Evolutionary conservation across 2,113 vertebrate genomes (phyloP).

Genomic region (Pongo abelii): DNA sequence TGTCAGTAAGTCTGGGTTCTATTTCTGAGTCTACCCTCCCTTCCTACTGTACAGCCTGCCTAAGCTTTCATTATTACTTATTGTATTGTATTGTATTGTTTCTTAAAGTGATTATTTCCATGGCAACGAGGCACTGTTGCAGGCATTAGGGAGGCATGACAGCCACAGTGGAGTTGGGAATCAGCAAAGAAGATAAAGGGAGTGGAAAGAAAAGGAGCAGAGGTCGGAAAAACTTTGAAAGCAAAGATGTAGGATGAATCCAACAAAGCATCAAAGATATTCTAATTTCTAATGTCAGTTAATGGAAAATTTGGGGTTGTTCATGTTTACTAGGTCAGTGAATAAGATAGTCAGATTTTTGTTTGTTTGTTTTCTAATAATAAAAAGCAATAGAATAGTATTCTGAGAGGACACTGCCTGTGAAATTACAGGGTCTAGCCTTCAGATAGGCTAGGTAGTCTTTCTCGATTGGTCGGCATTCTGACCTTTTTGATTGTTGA

Average conservation of each 20-base stretch:
- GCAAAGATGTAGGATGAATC: neutral
- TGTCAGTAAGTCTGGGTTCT: constrained; percentile 36
- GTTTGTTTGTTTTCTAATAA: neutral
- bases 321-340: neutral
- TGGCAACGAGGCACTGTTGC: constrained; percentile 71
- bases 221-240: neutral
- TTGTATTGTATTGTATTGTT: constrained; percentile 75
- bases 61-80: constrained; percentile 75
- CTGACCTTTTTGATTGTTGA: neutral
- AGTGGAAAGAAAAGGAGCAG: neutral
- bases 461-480: neutral
- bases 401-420: neutral
- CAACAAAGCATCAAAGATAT: neutral
- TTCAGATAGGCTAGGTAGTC: neutral
- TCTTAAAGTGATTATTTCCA: constrained; percentile 77
- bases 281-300: constrained; percentile 3
- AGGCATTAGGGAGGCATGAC: constrained; percentile 58
- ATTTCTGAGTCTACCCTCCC: constrained; percentile 49
- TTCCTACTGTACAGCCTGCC: constrained; percentile 22
- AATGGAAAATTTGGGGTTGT: neutral
- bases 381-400: neutral
- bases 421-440: neutral
- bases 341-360: neutral
- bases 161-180: constrained; percentile 46
- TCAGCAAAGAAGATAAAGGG: constrained; percentile 49